Base-by-base conservation (phyloP, 1,140 invertebrate species). In the Rhyzopertha dominica region DNA sequence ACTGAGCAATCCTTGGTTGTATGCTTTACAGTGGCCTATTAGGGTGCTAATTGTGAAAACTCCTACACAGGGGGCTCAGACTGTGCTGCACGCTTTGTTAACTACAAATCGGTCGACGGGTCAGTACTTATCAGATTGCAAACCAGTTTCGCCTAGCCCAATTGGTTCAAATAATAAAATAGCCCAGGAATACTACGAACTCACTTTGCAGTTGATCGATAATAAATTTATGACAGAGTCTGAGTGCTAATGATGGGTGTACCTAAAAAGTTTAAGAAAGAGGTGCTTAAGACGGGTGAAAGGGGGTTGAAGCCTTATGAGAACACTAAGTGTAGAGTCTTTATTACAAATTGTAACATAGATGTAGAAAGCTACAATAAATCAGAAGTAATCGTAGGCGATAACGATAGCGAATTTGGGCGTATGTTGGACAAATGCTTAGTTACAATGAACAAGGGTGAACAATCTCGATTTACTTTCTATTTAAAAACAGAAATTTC, bases 41-140 rank as follows among this genome's bases (percentile, higher is more conserved):
- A 51, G 65, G 20, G 9, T 56, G 13, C 13, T 68, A 13, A 43
- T 65, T 4, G 44, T 66, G 9, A 67, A 68, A 53, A 60, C 42
- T 24, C 66, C 66, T 7, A 18, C 37, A 16, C 59, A 68, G 56
- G 67, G 66, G 16, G 62, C 61, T 1, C 65, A 69, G 49, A 59
- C 54, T 5, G 26, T 63, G 24, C 38, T 68, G 14, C 66, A 67
- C 46, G 35, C 54, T 9, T 32, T 68, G 5, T 37, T 67, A 26
- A 63, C 59, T 2, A 55, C 62, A 26, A 53, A 63, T 25, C 13
- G 49, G 18, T 58, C 59, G 9, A 62, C 59, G 2, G 63, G 63
- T 8, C 62, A 63, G 28, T 64, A 63, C 49, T 61, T 63, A 16
- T 55, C 41, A 19, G 61, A 65, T 32, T 65, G 61, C 32, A 59